A percentile compares a stretch with the other conserved stretches of the same genome.
Conservation (phyloP, 2,113 vertebrate species). For the Ia io region DNA sequence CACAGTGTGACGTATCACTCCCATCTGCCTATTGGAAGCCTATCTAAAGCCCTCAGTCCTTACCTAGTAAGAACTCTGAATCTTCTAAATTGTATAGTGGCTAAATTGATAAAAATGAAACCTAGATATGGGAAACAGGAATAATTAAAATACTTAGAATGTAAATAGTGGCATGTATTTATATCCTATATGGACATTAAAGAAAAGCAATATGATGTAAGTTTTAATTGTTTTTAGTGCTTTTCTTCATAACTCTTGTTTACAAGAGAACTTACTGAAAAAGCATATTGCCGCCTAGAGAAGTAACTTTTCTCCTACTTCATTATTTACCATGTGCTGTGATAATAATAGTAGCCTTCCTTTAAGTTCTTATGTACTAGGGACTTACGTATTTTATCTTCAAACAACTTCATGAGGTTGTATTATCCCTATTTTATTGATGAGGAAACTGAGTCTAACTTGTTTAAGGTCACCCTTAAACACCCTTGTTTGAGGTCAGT, state of each 20-base stretch:
- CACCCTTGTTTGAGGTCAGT: not conserved
- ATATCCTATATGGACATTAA: not conserved
- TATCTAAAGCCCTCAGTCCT: not conserved
- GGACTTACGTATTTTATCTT: not conserved
- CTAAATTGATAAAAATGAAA: constrained; percentile 41
- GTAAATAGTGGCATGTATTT: not conserved
- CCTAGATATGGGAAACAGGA: not conserved
- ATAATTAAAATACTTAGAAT: not conserved
- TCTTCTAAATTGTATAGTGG: constrained; percentile 24
- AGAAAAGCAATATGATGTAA: not conserved
- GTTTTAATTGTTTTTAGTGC: constrained; percentile 14
- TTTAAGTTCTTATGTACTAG: not conserved
- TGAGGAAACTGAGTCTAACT: constrained; percentile 10
- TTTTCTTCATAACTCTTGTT: constrained; percentile 32
- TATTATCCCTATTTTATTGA: constrained; percentile 24
- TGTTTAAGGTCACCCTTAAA: not conserved
- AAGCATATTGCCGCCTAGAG: constrained; percentile 7
- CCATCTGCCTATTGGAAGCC: not conserved
- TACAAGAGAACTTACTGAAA: not conserved
- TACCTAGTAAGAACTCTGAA: not conserved
- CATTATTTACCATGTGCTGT: not conserved
- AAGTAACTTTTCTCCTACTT: not conserved
- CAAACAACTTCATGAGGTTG: not conserved
- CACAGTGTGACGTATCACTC: not conserved
- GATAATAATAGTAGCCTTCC: not conserved